Base-by-base conservation (phyloP, 2,113 vertebrate genomes). In the Eulacestoma nigropectus region DNA sequence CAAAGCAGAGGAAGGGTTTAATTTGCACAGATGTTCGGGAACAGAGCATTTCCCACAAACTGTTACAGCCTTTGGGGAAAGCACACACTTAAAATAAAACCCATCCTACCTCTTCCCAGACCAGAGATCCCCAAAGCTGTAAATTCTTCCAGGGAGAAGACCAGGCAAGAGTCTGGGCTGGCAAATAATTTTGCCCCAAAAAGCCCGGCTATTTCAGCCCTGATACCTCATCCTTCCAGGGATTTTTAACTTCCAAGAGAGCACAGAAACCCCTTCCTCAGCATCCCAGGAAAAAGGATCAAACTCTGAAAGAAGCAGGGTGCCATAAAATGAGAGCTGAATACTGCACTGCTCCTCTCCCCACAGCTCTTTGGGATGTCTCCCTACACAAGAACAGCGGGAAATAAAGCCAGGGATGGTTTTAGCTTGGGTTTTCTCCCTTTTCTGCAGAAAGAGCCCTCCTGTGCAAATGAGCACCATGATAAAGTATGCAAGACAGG, bases 401-500 rank as follows among this genome's bases (percentile, higher is more conserved):
- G 76, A 90, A 74, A 67, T 6, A 41, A 81, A 95, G 92, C 85
- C 95, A 86, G 93, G 10, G 41, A 67, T 22, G 82, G 39, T 30
- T 89, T 53, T 3, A 47, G 56, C 10, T 29, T 7, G 79, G 83
- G 69, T 30, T 89, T 69, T 68, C 46, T 50, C 89, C 65, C 49
- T 78, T 84, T 77, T 63, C 93, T 77, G 74, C 64, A 86, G 81
- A 29, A 81, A 84, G 80, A 92, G 67, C 83, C 90, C 75, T 91
- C 73, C 70, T 17, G 85, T 23, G 68, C 83, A 75, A 95, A 94
- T 33, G 68, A 90, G 30, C n/a, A 7, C 74, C 53, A 18, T 52
- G 82, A 93, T 96, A 59, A 94, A 96, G 95, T 80, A 95, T 93
- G 94, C 96, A 95, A 97, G 97, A 90, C 96, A 95, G 96, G 68